A percentile compares a stretch with the other conserved stretches of the same genome.
These are phyloP conservation scores for Dermolepida albohirtum DNA, from an alignment of 2,888 invertebrate species.

Conservation along the genomic window DNA sequence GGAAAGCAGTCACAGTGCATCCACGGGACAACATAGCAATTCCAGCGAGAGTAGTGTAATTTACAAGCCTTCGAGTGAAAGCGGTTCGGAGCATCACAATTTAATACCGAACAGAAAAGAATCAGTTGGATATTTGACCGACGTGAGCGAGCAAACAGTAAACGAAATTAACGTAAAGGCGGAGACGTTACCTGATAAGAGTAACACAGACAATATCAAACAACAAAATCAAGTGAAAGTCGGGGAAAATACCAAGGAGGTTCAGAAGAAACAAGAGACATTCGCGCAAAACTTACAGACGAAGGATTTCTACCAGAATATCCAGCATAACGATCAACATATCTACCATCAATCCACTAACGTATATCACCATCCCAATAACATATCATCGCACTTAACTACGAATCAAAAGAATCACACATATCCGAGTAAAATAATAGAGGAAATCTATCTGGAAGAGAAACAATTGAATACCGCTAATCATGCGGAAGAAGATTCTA, in stretches of 20 bases:
- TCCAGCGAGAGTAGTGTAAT: constrained; percentile 81
- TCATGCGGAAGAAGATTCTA: constrained; percentile 73
- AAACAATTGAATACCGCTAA: constrained; percentile 45
- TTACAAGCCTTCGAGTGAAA: constrained; percentile 79
- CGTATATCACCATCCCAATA: constrained; percentile 19
- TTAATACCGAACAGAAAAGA: constrained; percentile 70
- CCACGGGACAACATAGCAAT: constrained; percentile 76
- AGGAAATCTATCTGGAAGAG: constrained; percentile 44
- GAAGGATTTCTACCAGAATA: constrained; percentile 25
- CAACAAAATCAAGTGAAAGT: constrained; percentile 35
- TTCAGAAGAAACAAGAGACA: constrained; percentile 27
- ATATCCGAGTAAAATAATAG: constrained; percentile 40
- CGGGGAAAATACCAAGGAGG: neutral
- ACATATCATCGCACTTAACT: constrained; percentile 25
- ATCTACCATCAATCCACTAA: constrained; percentile 19
- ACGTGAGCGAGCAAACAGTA: constrained; percentile 64
- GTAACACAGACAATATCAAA: constrained; percentile 20
- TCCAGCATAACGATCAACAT: constrained; percentile 13
- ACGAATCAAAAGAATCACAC: constrained; percentile 31
- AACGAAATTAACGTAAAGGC: constrained; percentile 18
- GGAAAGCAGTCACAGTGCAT: constrained; percentile 76
- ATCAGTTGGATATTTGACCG: constrained; percentile 63
- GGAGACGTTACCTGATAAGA: constrained; percentile 1
- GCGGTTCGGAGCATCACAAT: constrained; percentile 71
- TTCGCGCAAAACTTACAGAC: constrained; percentile 3